A percentile compares a stretch with the other conserved stretches of the same genome.
Evolutionary conservation across 2,113 vertebrate genomes (phyloP).

Genomic region (Heterotilapia buettikoferi): DNA sequence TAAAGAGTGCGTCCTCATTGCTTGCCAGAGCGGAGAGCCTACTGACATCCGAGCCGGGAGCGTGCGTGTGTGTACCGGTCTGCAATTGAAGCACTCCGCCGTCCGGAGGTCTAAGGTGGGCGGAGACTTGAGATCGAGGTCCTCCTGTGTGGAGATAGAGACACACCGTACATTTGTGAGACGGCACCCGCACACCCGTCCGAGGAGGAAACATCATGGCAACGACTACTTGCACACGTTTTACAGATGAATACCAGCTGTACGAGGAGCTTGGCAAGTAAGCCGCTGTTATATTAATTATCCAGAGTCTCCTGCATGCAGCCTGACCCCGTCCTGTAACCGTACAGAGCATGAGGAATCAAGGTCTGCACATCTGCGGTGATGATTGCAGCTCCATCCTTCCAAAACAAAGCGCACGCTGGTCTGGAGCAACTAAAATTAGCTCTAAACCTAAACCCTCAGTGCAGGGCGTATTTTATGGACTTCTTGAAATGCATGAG

Average conservation of each 20-base stretch:
- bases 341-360: neutral
- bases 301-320: neutral
- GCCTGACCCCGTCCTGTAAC: neutral
- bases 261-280: conserved; percentile 97
- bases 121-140: conserved; percentile 39
- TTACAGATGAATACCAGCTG: conserved; percentile 91
- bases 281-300: conserved; percentile 37
- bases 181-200: neutral
- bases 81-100: conserved; percentile 17
- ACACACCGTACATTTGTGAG: conserved; percentile 25
- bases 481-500: neutral
- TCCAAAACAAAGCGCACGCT: conserved; percentile 19
- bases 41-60: neutral
- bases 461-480: neutral
- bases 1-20: conserved; percentile 9
- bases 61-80: neutral
- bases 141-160: conserved; percentile 35
- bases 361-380: conserved; percentile 11
- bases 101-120: conserved; percentile 48
- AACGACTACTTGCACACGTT: conserved; percentile 87
- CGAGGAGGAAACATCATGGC: conserved; percentile 75
- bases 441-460: neutral
- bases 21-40: neutral
- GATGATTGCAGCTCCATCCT: conserved; percentile 3
- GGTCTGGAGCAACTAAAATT: neutral